Percentiles rank a stretch among this genome's conserved stretches.
These are phyloP conservation scores for Xenopus borealis DNA, from an alignment of 2,113 vertebrate genomes.

Conservation along the genomic window DNA sequence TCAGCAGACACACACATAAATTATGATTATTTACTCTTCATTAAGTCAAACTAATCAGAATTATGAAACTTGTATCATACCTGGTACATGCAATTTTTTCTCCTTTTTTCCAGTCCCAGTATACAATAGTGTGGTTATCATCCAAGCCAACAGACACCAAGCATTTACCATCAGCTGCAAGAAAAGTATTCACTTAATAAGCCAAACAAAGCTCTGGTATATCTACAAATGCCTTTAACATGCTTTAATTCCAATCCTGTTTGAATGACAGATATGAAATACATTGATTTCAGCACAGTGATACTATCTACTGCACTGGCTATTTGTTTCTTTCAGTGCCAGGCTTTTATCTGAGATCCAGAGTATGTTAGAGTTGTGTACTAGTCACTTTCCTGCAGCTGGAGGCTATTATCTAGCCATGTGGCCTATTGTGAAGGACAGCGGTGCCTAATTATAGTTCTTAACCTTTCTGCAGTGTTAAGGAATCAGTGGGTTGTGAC, in stretches of 20 bases:
- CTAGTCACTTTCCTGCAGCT: conserved; percentile 8
- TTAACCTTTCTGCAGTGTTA: conserved; percentile 1
- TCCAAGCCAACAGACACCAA: conserved; percentile 90
- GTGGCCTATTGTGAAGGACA: background rate
- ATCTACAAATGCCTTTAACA: too few species aligned
- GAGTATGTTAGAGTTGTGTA: too few species aligned
- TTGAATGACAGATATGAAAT: too few species aligned
- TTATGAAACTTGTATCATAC: conserved; percentile 59
- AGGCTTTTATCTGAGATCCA: too few species aligned
- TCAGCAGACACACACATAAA: too few species aligned
- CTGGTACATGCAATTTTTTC: conserved; percentile 88
- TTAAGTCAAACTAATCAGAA: background rate
- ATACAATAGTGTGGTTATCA: conserved; percentile 86
- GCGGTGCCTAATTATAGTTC: conserved; percentile 26
- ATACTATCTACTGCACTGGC: too few species aligned
- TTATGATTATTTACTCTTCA: too few species aligned
- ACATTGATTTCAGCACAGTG: too few species aligned
- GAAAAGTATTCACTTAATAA: conserved; percentile 28
- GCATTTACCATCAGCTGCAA: conserved; percentile 87
- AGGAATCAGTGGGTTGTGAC: background rate
- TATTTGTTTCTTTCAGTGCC: too few species aligned
- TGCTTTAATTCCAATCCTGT: too few species aligned
- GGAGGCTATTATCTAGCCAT: background rate
- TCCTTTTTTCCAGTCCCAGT: conserved; percentile 98
- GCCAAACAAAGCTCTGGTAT: too few species aligned